Percentiles rank a stretch among this genome's conserved stretches.
phyloP scores from a whole-genome alignment of 2,797 vertebrate genomes.

The Synaphobranchus kaupii region DNA sequence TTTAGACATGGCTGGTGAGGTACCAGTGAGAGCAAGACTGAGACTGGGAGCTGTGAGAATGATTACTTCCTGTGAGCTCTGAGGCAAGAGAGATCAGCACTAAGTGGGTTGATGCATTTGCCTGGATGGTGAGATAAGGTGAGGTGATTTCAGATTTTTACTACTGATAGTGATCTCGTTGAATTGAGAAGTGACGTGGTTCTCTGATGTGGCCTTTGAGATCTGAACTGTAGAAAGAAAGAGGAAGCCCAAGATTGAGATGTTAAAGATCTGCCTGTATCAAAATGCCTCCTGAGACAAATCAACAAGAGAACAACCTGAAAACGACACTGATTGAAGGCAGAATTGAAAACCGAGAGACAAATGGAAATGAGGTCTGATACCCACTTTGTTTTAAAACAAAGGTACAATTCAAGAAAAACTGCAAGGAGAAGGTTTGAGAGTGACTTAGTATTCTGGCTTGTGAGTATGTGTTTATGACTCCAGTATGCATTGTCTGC shows the following conservation, averaged over 20 bases:
- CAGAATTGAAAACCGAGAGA: neutral
- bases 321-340: neutral
- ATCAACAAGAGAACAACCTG: neutral
- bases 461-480: conserved; percentile 18
- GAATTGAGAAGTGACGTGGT: neutral
- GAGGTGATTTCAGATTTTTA: neutral
- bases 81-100: neutral
- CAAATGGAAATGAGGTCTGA: neutral
- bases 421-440: neutral
- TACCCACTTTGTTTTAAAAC: neutral
- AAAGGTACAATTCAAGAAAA: neutral
- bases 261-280: neutral
- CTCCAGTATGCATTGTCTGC: conserved; percentile 50
- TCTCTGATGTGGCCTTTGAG: neutral
- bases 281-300: neutral
- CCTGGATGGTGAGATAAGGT: neutral
- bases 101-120: neutral
- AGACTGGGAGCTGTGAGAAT: conserved; percentile 21
- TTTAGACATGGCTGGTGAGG: conserved; percentile 81
- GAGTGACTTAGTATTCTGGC: neutral
- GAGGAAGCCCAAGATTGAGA: neutral
- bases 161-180: conserved; percentile 4
- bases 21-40: neutral
- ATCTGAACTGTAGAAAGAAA: conserved; percentile 25
- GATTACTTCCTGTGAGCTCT: neutral